Base-by-base conservation (phyloP, 2,888 invertebrate species). In the Tenthredo notha region DNA sequence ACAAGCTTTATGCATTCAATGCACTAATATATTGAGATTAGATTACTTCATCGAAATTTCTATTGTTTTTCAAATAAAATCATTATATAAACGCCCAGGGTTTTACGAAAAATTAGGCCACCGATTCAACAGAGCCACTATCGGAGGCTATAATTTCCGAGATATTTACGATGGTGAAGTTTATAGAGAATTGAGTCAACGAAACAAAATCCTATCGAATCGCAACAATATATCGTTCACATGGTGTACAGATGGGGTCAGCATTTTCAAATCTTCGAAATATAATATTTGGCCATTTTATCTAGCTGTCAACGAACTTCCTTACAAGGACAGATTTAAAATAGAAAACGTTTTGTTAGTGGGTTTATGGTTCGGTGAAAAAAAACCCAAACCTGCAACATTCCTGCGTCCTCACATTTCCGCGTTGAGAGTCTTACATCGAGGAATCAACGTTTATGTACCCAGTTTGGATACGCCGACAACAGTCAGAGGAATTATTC, bases 291-390 rank as follows among this genome's bases (percentile, higher is more conserved):
- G 87, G 86, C 88, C 87, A 4, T 12, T 89, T 18, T 88, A 86
- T 84, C 75, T 88, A 58, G 65, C 83, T 18, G 86, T 88, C 12
- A 89, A 88, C 65, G 89, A 89, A 84, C 84, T 88, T 70, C 88
- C 88, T 7, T 87, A 86, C 80, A 54, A 82, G n/a, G 40, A 85
- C 25, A 18, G 89, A 74, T 86, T 29, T 0, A 84, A 85, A 72
- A 65, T 80, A n/a, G 87, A 89, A 85, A 89, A 89, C 85, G 50
- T 87, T n/a, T 54, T 88, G 15, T 67, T 89, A 10, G 86, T 84
- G n/a, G 89, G 86, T 29, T 33, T 88, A 37, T 88, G 88, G 88
- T 88, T 86, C 84, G 85, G 87, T 54, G n/a, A 65, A 50, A 15
- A 72, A 1, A 88, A 89, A 70, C 86, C 87, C 9, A 70, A 85